Base-by-base conservation (phyloP, 2,113 vertebrate species). In the Drymodes brunneopygia region DNA sequence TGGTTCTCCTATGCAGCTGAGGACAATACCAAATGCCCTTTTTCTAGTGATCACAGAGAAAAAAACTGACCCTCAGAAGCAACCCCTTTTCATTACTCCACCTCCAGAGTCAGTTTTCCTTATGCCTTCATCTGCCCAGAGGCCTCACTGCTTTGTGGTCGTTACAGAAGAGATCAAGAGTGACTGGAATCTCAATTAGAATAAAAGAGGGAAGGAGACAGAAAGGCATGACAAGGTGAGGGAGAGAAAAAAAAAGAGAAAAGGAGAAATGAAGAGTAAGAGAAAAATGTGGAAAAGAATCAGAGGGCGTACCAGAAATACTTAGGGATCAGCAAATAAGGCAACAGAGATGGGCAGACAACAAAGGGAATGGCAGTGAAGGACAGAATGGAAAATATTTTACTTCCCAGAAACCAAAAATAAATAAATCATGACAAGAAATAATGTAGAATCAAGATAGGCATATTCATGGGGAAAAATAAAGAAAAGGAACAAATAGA, bases 111-210 rank as follows among this genome's bases (percentile, higher is more conserved):
- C 61, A 79, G 71, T 87, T 91, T 94, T 84, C n/a, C 36, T 87
- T 36, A 60, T 0, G 8, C 40, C 86, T 95, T 82, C 40, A 70
- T 88, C 81, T 90, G 67, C 45, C 21, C 42, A 82, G 78, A 81
- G 78, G 67, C 78, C 57, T 69, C 36, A 18, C 14, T 64, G 36
- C 42, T 95, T 89, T 91, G 69, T 81, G 53, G 89, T 87, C 84
- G 53, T 85, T 82, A 82, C 61, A 79, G 25, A 89, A 81, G 56
- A 75, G 31, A 81, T 60, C 45, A 74, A 81, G 61, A 96, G 53
- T 92, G 93, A 92, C 86, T 61, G 57, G 83, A 95, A 96, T 95
- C 25, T 72, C 61, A 97, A 79, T 67, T 66, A 79, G 84, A 81
- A 61, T 64, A 75, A 86, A 78, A 61, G 48, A 92, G 61, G 54